Evolutionary conservation across 2,113 vertebrate genomes (phyloP).

Genomic region (Rhynchomys soricoides): DNA sequence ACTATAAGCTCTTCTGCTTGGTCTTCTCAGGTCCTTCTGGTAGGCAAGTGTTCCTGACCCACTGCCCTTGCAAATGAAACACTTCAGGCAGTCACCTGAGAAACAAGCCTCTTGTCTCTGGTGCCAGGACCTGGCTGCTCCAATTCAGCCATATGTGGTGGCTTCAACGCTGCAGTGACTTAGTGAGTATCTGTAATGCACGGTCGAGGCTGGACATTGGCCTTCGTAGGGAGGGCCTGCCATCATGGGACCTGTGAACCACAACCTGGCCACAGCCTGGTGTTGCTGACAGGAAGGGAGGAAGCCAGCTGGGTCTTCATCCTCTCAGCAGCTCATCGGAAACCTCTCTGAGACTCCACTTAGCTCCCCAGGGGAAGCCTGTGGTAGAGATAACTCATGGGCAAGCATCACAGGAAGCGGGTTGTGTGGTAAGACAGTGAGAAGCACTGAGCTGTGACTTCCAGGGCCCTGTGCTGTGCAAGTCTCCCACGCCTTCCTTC

Average conservation of each 20-base stretch:
- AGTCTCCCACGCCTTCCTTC: background rate
- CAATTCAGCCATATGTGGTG: slow-evolving; percentile 2
- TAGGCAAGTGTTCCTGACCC: background rate
- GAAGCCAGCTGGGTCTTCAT: background rate
- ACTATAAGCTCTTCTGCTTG: background rate
- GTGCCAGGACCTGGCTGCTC: background rate
- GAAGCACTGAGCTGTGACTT: slow-evolving; percentile 15
- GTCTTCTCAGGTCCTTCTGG: background rate
- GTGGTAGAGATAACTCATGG: slow-evolving; percentile 41
- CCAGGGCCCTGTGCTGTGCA: background rate
- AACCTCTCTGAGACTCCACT: background rate
- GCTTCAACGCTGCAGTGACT: background rate
- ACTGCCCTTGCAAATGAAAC: background rate
- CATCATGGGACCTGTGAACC: background rate
- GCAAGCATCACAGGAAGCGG: slow-evolving; percentile 72
- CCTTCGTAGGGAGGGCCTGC: background rate
- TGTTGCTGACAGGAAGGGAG: slow-evolving; percentile 13
- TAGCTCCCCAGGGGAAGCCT: slow-evolving; percentile 46
- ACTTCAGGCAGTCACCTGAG: background rate
- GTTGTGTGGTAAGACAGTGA: slow-evolving; percentile 64
- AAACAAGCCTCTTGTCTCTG: background rate
- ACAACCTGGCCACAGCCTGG: background rate
- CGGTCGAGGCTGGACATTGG: background rate
- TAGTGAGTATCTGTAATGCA: background rate
- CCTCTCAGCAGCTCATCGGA: background rate